Base-by-base conservation (phyloP, 2,113 vertebrate genomes). In the Caranx melampygus region DNA sequence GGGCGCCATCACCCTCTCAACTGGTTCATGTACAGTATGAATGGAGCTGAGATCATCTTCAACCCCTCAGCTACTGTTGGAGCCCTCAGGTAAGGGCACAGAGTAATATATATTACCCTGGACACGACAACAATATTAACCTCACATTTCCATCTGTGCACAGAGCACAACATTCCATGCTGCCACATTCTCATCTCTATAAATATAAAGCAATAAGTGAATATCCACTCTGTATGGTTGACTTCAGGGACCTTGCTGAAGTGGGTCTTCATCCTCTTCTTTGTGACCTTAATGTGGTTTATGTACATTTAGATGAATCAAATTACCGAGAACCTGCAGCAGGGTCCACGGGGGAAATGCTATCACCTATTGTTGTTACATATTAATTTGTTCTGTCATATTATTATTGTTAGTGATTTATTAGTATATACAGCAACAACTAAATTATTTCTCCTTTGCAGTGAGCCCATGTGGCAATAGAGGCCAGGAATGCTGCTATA, bases 1-100 rank as follows among this genome's bases (percentile, higher is more conserved):
- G 98, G 98, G 1, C 96, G 97, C 5, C 98, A 99, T 79, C 98
- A 99, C 73, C 98, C 98, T 51, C 96, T 99, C 76, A 99, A 99
- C 92, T 99, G 98, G 98, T 95, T 99, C 35, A 95, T 99, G 96
- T 99, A 95, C 62, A 97, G 96, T 31, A 65, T 99, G 82, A 97
- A 98, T 0, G 97, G 98, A 86, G 98, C 98, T 0, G 97, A 99
- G 93, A 96, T 99, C 91, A 97, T 99, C 93, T 99, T 99, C 71
- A 99, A 99, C 88, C 98, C 98, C 8, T 98, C 97, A 0, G 98
- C 98, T 58, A 99, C 98, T 11, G 95, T 96, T 5, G 98, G 98
- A 33, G 75, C 61, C 0, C 97, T 99, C 86, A 99, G 98, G 98
- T 99, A 77, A 62, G 34, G 0, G 6, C n/a, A n/a, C 44, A 1